phyloP scores from a whole-genome alignment of 2,797 vertebrate species.

The Denticeps clupeoides region DNA sequence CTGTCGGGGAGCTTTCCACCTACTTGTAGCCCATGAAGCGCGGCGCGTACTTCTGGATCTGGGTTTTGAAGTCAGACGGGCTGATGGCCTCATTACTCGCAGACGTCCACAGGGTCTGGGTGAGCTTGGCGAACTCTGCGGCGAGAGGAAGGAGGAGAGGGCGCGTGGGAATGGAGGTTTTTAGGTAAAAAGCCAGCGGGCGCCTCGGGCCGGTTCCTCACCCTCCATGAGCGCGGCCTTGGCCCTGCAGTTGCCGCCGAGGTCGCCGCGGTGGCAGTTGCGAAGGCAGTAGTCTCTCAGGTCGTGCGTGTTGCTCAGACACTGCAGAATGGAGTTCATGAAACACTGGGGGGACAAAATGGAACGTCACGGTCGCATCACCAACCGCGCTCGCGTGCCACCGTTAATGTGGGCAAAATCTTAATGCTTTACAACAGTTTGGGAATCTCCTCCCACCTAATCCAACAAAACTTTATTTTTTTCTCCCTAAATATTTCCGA shows the following conservation, averaged over 20 bases:
- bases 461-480: too few relatives aligned
- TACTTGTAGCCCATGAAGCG: conserved; percentile 94
- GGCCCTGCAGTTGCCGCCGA: conserved; percentile 66
- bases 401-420: background rate
- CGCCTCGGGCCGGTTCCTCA: conserved; percentile 39
- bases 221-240: conserved; percentile 81
- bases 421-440: background rate
- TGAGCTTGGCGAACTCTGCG: conserved; percentile 85
- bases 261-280: conserved; percentile 70
- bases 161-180: background rate
- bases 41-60: conserved; percentile 89
- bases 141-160: background rate
- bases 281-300: conserved; percentile 88
- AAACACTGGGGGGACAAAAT: conserved; percentile 69
- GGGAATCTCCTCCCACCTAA: too few relatives aligned
- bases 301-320: conserved; percentile 88
- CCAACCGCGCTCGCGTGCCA: background rate
- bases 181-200: too few relatives aligned
- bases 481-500: too few relatives aligned
- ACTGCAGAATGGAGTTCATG: conserved; percentile 97
- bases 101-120: conserved; percentile 82
- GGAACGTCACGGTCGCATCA: background rate
- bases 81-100: conserved; percentile 75
- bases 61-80: conserved; percentile 86
- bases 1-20: conserved; percentile 32